Percentiles rank a stretch among this genome's conserved stretches.
phyloP scores from a whole-genome alignment of 2,797 vertebrate species.

The Notolabrus celidotus region DNA sequence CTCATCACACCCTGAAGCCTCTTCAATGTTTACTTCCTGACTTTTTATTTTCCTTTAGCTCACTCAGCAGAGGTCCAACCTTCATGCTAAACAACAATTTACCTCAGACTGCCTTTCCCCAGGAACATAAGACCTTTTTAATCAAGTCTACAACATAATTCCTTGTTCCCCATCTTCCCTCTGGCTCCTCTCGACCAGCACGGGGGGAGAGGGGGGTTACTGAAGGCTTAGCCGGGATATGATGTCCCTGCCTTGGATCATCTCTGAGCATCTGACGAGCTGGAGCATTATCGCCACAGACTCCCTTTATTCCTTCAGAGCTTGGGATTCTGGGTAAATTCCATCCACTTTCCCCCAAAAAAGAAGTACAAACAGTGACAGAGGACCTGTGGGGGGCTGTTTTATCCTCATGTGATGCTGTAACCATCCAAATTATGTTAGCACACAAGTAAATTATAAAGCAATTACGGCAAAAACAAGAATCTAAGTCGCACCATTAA shows the following conservation, averaged over 20 bases:
- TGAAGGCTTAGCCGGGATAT: conserved; percentile 78
- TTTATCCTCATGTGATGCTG: conserved; percentile 19
- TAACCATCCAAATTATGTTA: background rate
- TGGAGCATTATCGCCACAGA: conserved; percentile 73
- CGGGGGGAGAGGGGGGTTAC: conserved; percentile 52
- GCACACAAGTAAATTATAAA: background rate
- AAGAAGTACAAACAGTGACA: conserved; percentile 48
- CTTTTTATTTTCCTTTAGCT: conserved; percentile 18
- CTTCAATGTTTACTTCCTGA: conserved; percentile 20
- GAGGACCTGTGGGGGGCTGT: conserved; percentile 13
- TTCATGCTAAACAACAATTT: conserved; percentile 45
- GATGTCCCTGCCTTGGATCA: conserved; percentile 81
- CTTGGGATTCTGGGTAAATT: conserved; percentile 70
- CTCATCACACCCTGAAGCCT: conserved; percentile 26
- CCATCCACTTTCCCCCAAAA: conserved; percentile 28
- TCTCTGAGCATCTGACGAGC: conserved; percentile 77
- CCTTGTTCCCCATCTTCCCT: conserved; percentile 59
- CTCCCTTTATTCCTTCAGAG: conserved; percentile 70
- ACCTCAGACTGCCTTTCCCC: conserved; percentile 32
- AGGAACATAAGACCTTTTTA: conserved; percentile 61
- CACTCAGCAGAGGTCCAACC: conserved; percentile 15
- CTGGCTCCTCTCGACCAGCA: conserved; percentile 54
- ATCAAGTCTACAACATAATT: conserved; percentile 69
- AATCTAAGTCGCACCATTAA: too few relatives aligned
- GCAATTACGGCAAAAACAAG: background rate